Evolutionary conservation across 2,888 invertebrate species (phyloP), one percentile per base, ranked within the genome.

Genomic region (Dolichomitus sp.): DNA sequence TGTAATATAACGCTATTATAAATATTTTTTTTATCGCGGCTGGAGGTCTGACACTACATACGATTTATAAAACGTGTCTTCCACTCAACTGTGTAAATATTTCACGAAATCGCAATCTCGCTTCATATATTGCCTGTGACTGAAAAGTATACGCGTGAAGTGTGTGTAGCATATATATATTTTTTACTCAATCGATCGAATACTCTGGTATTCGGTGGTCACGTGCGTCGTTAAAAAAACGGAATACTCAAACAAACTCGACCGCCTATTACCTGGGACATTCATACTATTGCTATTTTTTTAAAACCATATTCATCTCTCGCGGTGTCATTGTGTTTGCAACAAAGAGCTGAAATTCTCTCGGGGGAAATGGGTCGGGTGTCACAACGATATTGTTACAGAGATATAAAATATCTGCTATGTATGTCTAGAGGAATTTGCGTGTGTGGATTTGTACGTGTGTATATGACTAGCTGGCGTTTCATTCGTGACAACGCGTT

Each of bases 361-460:
- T 45, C 33, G 59, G 19, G 27, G 45, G 11, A 42, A 70, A 23
- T 37, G 23, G 57, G 17, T 72, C 59, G 33, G 57, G 45, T 59
- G 59, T 59, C 72, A 48, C 45, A n/a, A 72, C 48, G 42, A 72
- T 72, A 72, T 72, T 72, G 72, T 72, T 59, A 72, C 57, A 59
- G 48, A 45, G 72, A 72, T 48, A 72, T 72, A 72, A 59, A 59
- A 72, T 59, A 59, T 48, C 59, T 33, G 30, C 57, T 33, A 45
- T 19, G 19, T 59, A 33, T 33, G 72, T 48, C 19, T 45, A 45
- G 45, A 59, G 3, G 17, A 11, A 7, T 59, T 59, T 45, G 45
- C 9, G 45, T 9, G 14, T 42, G 23, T 65, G 42, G 42, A 42
- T 42, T 1, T 42, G 40, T 7, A 23, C 23, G 42, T 23, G 40